Percentiles rank a stretch among this genome's conserved stretches.
phyloP scores from a whole-genome alignment of 2,113 vertebrate species.

The Girardinichthys multiradiatus region DNA sequence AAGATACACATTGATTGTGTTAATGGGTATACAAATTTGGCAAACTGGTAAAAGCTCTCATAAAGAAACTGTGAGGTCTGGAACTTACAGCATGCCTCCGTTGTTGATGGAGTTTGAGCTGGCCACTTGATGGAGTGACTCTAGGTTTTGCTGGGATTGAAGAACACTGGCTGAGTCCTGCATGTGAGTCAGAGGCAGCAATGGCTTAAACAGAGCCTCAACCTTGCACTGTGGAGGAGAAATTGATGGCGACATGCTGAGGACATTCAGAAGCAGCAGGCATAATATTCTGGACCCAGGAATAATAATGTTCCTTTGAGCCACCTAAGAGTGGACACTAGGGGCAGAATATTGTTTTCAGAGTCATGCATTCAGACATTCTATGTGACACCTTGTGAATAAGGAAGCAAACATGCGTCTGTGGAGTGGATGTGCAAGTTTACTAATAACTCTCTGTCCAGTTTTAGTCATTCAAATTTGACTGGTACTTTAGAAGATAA shows the following conservation, averaged over 20 bases:
- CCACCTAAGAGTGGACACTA: conserved; percentile 25
- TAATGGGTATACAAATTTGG: not conserved
- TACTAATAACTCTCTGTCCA: conserved; percentile 10
- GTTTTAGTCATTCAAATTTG: too few relatives aligned
- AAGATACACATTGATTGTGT: not conserved
- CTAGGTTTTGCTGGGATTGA: conserved; percentile 81
- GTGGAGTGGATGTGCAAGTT: conserved; percentile 10
- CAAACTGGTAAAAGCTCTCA: not conserved
- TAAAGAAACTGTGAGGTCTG: not conserved
- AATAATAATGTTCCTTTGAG: not conserved
- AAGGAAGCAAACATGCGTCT: conserved; percentile 30
- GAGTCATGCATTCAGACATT: conserved; percentile 48
- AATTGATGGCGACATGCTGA: conserved; percentile 63
- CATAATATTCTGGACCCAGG: conserved; percentile 63
- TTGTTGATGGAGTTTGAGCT: conserved; percentile 89
- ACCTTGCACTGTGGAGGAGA: conserved; percentile 77
- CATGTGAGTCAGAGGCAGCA: conserved; percentile 80
- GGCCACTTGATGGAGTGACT: conserved; percentile 79
- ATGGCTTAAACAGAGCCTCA: conserved; percentile 79
- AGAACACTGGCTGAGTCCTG: conserved; percentile 84
- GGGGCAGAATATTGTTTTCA: conserved; percentile 64
- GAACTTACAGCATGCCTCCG: conserved; percentile 87
- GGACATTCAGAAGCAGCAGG: conserved; percentile 64
- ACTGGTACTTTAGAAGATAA: not conserved
- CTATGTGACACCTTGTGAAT: conserved; percentile 4